phyloP scores from a whole-genome alignment of 2,888 invertebrate species.

The Oxystoma pomonae region DNA sequence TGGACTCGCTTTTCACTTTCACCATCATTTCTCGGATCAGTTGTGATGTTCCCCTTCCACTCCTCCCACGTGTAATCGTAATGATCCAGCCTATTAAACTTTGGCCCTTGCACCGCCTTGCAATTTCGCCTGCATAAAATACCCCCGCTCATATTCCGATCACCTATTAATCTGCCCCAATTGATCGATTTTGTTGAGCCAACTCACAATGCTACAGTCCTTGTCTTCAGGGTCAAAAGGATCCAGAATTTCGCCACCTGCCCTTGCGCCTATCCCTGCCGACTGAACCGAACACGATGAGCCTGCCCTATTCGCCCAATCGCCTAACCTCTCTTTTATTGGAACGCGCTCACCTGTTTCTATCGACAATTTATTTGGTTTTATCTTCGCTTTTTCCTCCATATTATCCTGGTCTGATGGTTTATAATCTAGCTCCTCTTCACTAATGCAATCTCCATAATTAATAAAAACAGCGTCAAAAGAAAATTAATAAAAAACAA shows the following conservation, averaged over 20 bases:
- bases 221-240: slow-evolving; percentile 25
- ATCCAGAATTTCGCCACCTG: slow-evolving; percentile 14
- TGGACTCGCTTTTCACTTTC: slow-evolving; percentile 30
- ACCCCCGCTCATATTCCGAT: slow-evolving; percentile 21
- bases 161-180: slow-evolving; percentile 26
- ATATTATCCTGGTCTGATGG: too few relatives aligned
- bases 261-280: neutral
- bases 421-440: too few relatives aligned
- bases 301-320: too few relatives aligned
- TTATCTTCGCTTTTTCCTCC: too few relatives aligned
- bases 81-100: slow-evolving; percentile 17
- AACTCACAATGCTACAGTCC: slow-evolving; percentile 20
- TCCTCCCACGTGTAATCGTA: slow-evolving; percentile 30
- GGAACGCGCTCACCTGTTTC: too few relatives aligned
- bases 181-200: slow-evolving; percentile 25
- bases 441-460: too few relatives aligned
- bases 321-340: too few relatives aligned
- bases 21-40: slow-evolving; percentile 30
- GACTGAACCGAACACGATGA: too few relatives aligned
- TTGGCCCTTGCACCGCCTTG: slow-evolving; percentile 15
- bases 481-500: too few relatives aligned
- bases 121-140: slow-evolving; percentile 23
- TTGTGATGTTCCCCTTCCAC: slow-evolving; percentile 31
- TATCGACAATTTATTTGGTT: too few relatives aligned
- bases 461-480: too few relatives aligned